phyloP scores from a whole-genome alignment of 2,113 vertebrate genomes.

The Otus sunia region DNA sequence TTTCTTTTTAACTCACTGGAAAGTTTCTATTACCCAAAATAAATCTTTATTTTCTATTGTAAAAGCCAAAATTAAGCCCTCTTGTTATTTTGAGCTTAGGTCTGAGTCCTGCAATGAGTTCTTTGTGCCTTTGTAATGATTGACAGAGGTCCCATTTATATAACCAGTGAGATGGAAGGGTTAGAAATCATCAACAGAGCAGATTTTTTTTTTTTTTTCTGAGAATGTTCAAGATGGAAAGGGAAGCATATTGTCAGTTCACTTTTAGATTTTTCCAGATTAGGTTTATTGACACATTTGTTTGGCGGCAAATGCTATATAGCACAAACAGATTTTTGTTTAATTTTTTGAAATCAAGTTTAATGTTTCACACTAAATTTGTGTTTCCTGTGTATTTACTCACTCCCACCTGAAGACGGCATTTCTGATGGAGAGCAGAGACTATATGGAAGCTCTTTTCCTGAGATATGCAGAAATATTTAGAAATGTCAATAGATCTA shows the following conservation, averaged over 20 bases:
- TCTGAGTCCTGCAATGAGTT: background rate
- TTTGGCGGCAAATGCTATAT: background rate
- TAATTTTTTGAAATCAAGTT: background rate
- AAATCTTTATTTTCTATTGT: background rate
- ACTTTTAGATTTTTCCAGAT: background rate
- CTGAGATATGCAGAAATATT: background rate
- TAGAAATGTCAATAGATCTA: background rate
- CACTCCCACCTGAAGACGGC: background rate
- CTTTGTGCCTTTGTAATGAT: background rate
- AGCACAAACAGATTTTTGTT: background rate
- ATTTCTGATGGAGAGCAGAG: background rate
- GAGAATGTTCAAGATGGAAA: background rate
- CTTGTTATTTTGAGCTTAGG: background rate
- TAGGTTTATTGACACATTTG: background rate
- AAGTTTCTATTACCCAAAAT: background rate
- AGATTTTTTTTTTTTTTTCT: background rate
- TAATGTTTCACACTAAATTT: background rate
- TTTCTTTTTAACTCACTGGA: background rate
- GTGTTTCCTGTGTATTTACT: background rate
- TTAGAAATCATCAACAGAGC: background rate
- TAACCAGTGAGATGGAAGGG: background rate
- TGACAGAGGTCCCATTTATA: background rate
- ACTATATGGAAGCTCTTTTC: background rate
- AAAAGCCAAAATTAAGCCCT: background rate
- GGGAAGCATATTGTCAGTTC: background rate